Evolutionary conservation across 2,113 vertebrate species (phyloP).

Genomic region (Tenebrosternarchus preto): DNA sequence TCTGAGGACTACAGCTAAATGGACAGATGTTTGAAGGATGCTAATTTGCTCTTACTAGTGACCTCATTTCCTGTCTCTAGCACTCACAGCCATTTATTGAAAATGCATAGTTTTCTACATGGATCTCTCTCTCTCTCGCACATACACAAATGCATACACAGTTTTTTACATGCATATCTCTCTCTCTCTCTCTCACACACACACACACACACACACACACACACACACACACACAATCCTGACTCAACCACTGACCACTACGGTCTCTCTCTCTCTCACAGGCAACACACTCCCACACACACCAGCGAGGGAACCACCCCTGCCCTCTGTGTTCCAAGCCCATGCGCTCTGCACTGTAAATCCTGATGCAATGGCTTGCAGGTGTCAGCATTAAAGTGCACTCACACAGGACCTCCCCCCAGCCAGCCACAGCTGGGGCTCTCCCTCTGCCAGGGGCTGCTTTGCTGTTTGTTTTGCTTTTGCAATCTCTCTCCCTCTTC

Average conservation of each 20-base stretch:
- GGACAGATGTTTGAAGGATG: constrained; percentile 64
- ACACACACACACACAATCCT: constrained; percentile 11
- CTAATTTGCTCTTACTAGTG: constrained; percentile 65
- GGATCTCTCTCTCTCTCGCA: constrained; percentile 52
- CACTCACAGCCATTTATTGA: constrained; percentile 78
- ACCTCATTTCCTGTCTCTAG: constrained; percentile 79
- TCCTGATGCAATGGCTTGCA: constrained; percentile 98
- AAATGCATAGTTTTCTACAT: constrained; percentile 63
- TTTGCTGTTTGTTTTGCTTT: constrained; percentile 74
- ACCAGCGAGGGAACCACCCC: neutral
- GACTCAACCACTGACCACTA: constrained; percentile 14
- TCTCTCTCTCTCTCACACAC: constrained; percentile 55
- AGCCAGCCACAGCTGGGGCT: constrained; percentile 89
- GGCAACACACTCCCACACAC: constrained; percentile 73
- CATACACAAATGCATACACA: constrained; percentile 69
- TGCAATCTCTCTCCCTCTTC: constrained; percentile 72
- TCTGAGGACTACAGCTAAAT: constrained; percentile 53
- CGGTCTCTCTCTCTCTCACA: neutral
- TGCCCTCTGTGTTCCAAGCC: constrained; percentile 78
- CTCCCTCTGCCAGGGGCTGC: constrained; percentile 83
- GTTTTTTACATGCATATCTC: constrained; percentile 40
- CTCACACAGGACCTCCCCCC: constrained; percentile 83
- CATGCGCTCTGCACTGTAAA: constrained; percentile 88
- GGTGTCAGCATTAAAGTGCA: constrained; percentile 97
- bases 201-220: constrained; percentile 73